A percentile compares a stretch with the other conserved stretches of the same genome.
Conservation (phyloP, 2,888 invertebrate species). For the Ypsolopha scabrella region DNA sequence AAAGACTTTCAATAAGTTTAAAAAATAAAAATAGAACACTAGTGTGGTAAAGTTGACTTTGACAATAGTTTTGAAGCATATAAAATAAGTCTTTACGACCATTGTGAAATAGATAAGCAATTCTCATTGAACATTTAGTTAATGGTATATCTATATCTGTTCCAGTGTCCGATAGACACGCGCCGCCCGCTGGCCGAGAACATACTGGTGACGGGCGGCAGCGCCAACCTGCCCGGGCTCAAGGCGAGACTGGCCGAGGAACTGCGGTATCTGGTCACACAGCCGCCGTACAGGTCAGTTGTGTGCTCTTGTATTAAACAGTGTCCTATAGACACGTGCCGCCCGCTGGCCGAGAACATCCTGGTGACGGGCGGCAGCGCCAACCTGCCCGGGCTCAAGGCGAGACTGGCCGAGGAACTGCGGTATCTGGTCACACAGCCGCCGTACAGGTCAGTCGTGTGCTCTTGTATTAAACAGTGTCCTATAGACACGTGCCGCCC, state of each 20-base stretch:
- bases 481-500: constrained; percentile 84
- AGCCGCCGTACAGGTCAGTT: constrained; percentile 62
- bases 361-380: constrained; percentile 89
- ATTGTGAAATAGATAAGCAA: too few relatives aligned
- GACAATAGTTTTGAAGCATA: too few relatives aligned
- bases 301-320: constrained; percentile 23
- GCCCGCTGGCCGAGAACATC: constrained; percentile 83
- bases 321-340: constrained; percentile 88
- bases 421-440: constrained; percentile 72
- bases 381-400: constrained; percentile 85
- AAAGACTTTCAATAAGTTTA: too few relatives aligned
- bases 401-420: constrained; percentile 84
- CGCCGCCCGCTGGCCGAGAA: constrained; percentile 83
- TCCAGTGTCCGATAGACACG: constrained; percentile 85
- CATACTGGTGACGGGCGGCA: constrained; percentile 90
- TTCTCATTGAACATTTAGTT: too few relatives aligned
- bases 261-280: constrained; percentile 74
- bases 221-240: constrained; percentile 86
- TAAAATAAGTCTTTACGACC: too few relatives aligned
- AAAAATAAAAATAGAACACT: too few relatives aligned
- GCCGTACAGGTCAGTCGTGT: constrained; percentile 61
- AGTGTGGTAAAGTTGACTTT: too few relatives aligned
- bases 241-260: constrained; percentile 83
- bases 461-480: constrained; percentile 62
- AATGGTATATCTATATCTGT: too few relatives aligned